These are phyloP conservation scores for Candidula unifasciata DNA, from an alignment of 2,888 invertebrate species.

Conservation along the genomic window DNA sequence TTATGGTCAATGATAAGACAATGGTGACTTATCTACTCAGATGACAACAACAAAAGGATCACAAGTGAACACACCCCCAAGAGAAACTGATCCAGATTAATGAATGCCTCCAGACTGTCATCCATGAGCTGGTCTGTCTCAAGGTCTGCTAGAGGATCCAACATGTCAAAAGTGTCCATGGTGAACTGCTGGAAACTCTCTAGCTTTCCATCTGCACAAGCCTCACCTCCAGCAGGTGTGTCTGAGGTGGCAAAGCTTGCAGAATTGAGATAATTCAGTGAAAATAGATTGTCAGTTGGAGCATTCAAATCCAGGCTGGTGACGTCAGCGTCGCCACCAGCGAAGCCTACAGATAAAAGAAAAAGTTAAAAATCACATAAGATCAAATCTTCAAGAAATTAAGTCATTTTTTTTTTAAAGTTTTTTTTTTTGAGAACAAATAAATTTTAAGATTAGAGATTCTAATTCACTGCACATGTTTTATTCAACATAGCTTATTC, in stretches of 20 bases:
- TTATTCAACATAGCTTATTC: no score
- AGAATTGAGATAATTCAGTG: conserved; percentile 18
- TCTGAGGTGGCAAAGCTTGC: neutral
- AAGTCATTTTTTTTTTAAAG: no score
- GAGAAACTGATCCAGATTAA: conserved; percentile 65
- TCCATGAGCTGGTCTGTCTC: conserved; percentile 56
- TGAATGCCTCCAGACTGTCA: conserved; percentile 66
- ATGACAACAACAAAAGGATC: neutral
- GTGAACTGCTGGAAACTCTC: neutral
- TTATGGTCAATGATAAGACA: no score
- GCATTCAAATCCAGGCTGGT: conserved; percentile 45
- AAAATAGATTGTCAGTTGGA: conserved; percentile 31
- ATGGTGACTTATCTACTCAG: neutral
- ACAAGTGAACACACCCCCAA: conserved; percentile 56
- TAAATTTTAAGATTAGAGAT: no score
- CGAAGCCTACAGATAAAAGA: conserved; percentile 37
- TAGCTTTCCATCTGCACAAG: neutral
- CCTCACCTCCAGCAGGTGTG: neutral
- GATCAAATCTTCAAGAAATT: neutral
- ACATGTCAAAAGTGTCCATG: conserved; percentile 15
- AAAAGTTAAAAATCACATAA: neutral
- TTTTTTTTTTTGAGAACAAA: no score
- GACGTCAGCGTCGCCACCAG: conserved; percentile 50
- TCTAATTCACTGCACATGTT: no score
- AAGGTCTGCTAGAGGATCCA: conserved; percentile 39